Conservation (phyloP, 1,140 invertebrate species). For the Euwallacea similis region DNA sequence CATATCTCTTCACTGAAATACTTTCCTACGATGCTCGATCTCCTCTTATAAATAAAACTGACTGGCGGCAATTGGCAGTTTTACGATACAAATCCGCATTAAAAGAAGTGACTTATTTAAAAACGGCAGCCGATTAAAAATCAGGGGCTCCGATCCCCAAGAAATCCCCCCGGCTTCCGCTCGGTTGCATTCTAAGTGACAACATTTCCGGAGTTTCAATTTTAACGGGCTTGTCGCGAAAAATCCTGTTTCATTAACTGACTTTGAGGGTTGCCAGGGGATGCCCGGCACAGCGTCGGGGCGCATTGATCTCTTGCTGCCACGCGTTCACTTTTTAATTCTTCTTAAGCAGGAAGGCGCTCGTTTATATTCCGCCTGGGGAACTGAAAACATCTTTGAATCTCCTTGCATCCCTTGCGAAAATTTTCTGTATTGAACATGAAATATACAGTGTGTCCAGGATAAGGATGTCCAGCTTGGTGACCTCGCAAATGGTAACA, state of each 20-base stretch:
- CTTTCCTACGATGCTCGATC: too few relatives aligned
- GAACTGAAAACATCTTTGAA: too few relatives aligned
- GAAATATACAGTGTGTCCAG: too few relatives aligned
- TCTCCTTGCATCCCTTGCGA: too few relatives aligned
- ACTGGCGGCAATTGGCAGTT: constrained; percentile 21
- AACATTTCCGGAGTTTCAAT: constrained; percentile 43
- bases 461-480: too few relatives aligned
- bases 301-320: constrained; percentile 43
- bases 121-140: constrained; percentile 38
- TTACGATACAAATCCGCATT: constrained; percentile 37
- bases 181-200: constrained; percentile 40
- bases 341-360: constrained; percentile 19
- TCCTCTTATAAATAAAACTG: too few relatives aligned
- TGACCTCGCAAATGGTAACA: too few relatives aligned
- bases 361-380: too few relatives aligned
- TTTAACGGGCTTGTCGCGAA: constrained; percentile 48
- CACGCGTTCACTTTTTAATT: constrained; percentile 45
- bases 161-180: constrained; percentile 29
- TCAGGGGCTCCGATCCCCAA: constrained; percentile 18
- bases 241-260: constrained; percentile 53
- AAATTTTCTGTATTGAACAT: too few relatives aligned
- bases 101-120: constrained; percentile 41
- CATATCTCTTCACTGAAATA: too few relatives aligned
- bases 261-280: constrained; percentile 49
- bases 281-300: constrained; percentile 14